These are phyloP conservation scores for Pseudobourletiella spinata DNA, from an alignment of 1,140 invertebrate species.

Conservation along the genomic window DNA sequence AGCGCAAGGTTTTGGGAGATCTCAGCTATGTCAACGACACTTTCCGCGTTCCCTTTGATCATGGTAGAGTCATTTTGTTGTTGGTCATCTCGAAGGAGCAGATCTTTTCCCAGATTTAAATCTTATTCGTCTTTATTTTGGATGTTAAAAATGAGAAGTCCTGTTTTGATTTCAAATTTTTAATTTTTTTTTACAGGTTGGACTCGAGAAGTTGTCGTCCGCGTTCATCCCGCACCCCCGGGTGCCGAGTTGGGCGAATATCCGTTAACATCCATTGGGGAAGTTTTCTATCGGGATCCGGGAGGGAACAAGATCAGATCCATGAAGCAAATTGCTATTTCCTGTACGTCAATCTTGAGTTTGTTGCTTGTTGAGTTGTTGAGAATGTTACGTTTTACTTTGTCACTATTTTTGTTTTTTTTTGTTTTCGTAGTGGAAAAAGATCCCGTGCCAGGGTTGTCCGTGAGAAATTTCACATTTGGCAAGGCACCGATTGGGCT, in stretches of 20 bases:
- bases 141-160: too few species aligned
- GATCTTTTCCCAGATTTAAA: too few species aligned
- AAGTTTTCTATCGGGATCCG: constrained; percentile 30
- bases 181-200: constrained; percentile 24
- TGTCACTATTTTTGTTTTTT: neutral
- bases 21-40: neutral
- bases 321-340: constrained; percentile 23
- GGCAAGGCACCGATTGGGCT: constrained; percentile 18
- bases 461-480: constrained; percentile 26
- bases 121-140: too few species aligned
- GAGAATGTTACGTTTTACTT: too few species aligned
- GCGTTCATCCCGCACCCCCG: neutral
- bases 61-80: neutral
- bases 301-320: constrained; percentile 31
- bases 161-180: too few species aligned
- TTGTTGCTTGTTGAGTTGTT: too few species aligned
- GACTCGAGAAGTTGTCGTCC: constrained; percentile 26
- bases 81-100: too few species aligned
- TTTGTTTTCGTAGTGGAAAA: constrained; percentile 11
- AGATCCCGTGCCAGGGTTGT: neutral
- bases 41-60: neutral
- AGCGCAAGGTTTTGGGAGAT: neutral
- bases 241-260: neutral
- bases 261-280: constrained; percentile 14
- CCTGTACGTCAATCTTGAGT: constrained; percentile 18